Base-by-base conservation (phyloP, 2,113 vertebrate species). In the Halcyon malimbica region DNA sequence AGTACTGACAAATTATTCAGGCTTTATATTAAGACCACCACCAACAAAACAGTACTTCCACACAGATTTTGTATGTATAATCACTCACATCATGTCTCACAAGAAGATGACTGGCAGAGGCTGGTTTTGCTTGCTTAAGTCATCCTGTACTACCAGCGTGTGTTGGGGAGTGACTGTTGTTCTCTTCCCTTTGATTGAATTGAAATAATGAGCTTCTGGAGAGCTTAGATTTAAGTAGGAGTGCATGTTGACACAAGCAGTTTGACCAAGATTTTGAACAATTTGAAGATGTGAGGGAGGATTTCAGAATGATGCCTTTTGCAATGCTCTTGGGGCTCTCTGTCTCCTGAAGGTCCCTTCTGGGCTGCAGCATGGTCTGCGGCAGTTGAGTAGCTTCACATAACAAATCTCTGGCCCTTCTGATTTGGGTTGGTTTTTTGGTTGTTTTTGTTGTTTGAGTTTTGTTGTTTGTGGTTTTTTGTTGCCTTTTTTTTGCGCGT, bases 111-210 rank as follows among this genome's bases (percentile, higher is more conserved):
- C 33, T 78, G 95, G 13, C 26, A 28, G 0, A 17, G 28, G 48
- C 39, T 93, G 53, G 13, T 57, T 60, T 78, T 64, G 7, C 46
- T 78, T 68, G 53, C 65, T 29, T 33, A 64, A 75, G 25, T 42
- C 62, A 28, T 31, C 35, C 35, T 28, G 29, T n/a, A 5, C 24
- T 24, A 39, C 13, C 28, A 76, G 26, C 0, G 0, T 53, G 35
- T 80, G 9, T 24, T 62, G 79, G 50, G 62, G n/a, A 80, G 10
- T 0, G 3, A 15, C 57, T 90, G 74, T 25, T 53, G 4, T 37
- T 90, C 75, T 53, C 29, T 53, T 60, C 54, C 31, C 53, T 64
- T 59, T 57, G 39, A 20, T 4, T 65, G 67, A 80, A 69, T 48
- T 68, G 78, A 69, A 85, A 12, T 69, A 85, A 83, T 0, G 1